Evolutionary conservation across 1,140 invertebrate genomes (phyloP).

Genomic region (Heliothis virescens): DNA sequence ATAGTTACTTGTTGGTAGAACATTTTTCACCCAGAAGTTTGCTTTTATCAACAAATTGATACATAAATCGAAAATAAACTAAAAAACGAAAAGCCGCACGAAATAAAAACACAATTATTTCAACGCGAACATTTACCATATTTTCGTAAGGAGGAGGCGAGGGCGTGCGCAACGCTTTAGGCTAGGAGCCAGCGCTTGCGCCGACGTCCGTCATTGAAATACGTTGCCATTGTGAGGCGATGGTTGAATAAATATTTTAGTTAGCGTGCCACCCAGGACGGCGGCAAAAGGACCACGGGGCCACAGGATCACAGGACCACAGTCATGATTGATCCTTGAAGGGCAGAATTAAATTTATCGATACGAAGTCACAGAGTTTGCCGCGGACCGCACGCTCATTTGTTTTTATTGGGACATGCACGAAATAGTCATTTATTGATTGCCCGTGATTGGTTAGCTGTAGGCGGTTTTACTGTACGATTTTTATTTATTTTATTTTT

Average conservation of each 20-base stretch:
- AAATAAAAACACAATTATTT: conserved; percentile 34
- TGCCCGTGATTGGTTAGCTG: conserved; percentile 28
- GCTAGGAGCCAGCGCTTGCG: conserved; percentile 43
- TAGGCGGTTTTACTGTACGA: conserved; percentile 9
- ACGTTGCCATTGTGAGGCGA: conserved; percentile 57
- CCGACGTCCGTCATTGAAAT: conserved; percentile 55
- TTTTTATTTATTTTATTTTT: conserved; percentile 8
- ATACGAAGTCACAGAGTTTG: conserved; percentile 15
- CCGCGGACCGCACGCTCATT: conserved; percentile 15
- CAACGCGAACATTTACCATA: conserved; percentile 41
- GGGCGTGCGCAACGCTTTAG: conserved; percentile 48
- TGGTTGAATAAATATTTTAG: conserved; percentile 61
- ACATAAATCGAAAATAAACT: conserved; percentile 1
- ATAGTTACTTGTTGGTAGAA: no score
- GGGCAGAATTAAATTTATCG: conserved; percentile 56
- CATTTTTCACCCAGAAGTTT: no score
- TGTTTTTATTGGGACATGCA: conserved; percentile 41
- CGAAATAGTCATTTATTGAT: conserved; percentile 47
- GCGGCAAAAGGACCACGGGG: conserved; percentile 48
- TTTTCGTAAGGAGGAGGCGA: conserved; percentile 35
- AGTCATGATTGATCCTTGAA: conserved; percentile 59
- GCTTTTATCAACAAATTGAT: conserved; percentile 6
- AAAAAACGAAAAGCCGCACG: not conserved
- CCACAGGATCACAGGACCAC: conserved; percentile 54
- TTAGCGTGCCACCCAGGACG: conserved; percentile 58